Evolutionary conservation across 37 sponge, comb jelly and placozoan species (phyloP).

Genomic region (Beroe ovata): DNA sequence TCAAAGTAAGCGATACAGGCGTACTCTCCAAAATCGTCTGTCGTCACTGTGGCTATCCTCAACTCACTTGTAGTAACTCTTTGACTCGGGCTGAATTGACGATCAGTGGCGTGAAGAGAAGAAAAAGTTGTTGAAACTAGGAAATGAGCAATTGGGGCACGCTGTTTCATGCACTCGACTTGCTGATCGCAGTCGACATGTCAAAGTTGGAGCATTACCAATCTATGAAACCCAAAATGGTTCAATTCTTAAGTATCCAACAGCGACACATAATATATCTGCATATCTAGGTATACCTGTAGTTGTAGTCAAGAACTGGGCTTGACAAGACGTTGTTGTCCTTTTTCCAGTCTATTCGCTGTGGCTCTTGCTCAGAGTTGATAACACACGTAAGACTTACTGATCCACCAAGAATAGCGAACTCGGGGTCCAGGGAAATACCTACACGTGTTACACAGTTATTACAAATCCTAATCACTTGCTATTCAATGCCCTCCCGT

Average conservation of each 20-base stretch:
- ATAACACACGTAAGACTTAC: slow-evolving; percentile 20
- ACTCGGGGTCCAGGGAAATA: background rate
- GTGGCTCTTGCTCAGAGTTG: slow-evolving; percentile 33
- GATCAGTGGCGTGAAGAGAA: too few species aligned
- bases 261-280: too few species aligned
- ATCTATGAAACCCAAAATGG: too few species aligned
- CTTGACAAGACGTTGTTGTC: slow-evolving; percentile 15
- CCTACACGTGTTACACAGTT: background rate
- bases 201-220: too few species aligned
- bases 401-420: background rate
- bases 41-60: background rate
- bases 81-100: background rate
- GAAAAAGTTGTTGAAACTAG: too few species aligned
- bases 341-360: slow-evolving; percentile 21
- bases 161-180: too few species aligned
- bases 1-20: slow-evolving; percentile 44
- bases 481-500: too few species aligned
- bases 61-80: background rate
- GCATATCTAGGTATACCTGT: too few species aligned
- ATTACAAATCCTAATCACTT: background rate
- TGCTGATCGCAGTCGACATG: too few species aligned
- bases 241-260: too few species aligned
- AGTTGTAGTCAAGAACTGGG: background rate
- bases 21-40: slow-evolving; percentile 8
- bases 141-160: too few species aligned